phyloP scores from a whole-genome alignment of 1,140 invertebrate genomes.

The Neodiprion lecontei region DNA sequence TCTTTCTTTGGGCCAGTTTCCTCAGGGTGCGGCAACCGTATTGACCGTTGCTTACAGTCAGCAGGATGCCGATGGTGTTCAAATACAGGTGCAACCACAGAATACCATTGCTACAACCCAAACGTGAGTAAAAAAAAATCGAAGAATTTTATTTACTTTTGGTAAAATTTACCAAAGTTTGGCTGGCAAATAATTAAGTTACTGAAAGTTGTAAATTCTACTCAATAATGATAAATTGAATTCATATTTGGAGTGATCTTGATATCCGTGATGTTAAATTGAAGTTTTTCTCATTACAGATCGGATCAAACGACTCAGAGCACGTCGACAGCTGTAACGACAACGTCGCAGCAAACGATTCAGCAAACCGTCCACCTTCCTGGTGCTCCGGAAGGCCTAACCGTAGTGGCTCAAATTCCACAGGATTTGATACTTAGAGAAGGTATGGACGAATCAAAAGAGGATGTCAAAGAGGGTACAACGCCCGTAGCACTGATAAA shows the following conservation, averaged over 20 bases:
- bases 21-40: slow-evolving; percentile 68
- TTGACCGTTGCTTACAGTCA: slow-evolving; percentile 76
- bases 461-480: slow-evolving; percentile 57
- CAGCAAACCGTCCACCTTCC: slow-evolving; percentile 58
- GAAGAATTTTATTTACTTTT: no score
- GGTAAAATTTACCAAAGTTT: no score
- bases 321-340: slow-evolving; percentile 55
- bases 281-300: slow-evolving; percentile 31
- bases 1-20: slow-evolving; percentile 66
- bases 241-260: no score
- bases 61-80: slow-evolving; percentile 63
- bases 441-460: slow-evolving; percentile 60
- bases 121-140: slow-evolving; percentile 45
- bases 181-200: slow-evolving; percentile 32
- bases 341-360: slow-evolving; percentile 55
- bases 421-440: slow-evolving; percentile 70
- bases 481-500: slow-evolving; percentile 65
- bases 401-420: slow-evolving; percentile 71
- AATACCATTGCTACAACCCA: slow-evolving; percentile 61
- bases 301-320: slow-evolving; percentile 60
- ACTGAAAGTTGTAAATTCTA: background rate
- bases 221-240: background rate
- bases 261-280: background rate
- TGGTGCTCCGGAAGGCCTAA: slow-evolving; percentile 66
- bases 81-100: slow-evolving; percentile 62